Evolutionary conservation across 2,797 vertebrate species (phyloP), one percentile per base, ranked within the genome.

Genomic region (Spheniscus humboldti): DNA sequence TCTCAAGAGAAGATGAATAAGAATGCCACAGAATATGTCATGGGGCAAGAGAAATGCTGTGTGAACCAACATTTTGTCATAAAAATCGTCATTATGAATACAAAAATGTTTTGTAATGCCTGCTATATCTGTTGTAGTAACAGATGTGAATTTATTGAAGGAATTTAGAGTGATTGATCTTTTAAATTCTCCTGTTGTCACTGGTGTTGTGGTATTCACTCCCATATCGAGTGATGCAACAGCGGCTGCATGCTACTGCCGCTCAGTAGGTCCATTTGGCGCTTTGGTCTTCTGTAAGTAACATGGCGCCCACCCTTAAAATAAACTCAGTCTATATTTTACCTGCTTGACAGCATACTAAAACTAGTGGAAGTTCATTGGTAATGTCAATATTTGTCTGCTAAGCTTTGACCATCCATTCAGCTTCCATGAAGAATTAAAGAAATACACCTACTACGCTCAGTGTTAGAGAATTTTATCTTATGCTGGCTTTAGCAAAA

Each of bases 121-220:
- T 67, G 7, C 19, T 75, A 2, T 60, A 64, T 68, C 50, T 85
- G 27, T 30, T 76, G 11, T 33, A 53, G 37, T 35, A 86, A 86
- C 22, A 88, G 41, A 41, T 73, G 18, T 55, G 55, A 83, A 72
- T 87, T 87, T 55, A 66, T 41, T 78, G 81, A 89, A 94, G 71
- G 14, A 81, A 74, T 60, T 86, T 45, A 56, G 17, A 18, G 24
- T 41, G 41, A 91, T 78, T 68, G 68, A 31, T 64, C 18, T 57
- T 69, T 60, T 28, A 81, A 39, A 41, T 69, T 72, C 17, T 78
- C 14, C 27, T 2, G 2, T 13, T 7, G 0, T 43, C 39, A 39
- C 23, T 25, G 10, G 3, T 47, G 6, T 7, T 63, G 11, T 52
- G 35, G 7, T 53, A n/a, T 50, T 86, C 14, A 79, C 9, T 73